These are phyloP conservation scores for Carassius carassius DNA, from an alignment of 2,113 vertebrate genomes.

Conservation along the genomic window DNA sequence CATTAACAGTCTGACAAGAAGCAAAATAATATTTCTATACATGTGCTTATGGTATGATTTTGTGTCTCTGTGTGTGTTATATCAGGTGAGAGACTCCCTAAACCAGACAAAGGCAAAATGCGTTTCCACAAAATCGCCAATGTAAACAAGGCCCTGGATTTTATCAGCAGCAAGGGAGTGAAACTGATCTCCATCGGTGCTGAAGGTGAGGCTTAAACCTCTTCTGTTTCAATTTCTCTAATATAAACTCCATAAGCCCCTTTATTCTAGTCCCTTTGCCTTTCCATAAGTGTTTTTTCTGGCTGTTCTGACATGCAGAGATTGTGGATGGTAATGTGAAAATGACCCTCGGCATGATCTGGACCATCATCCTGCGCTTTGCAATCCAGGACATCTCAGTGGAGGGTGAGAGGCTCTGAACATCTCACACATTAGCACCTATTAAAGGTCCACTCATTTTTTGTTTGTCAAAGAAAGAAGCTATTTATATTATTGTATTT, in stretches of 20 bases:
- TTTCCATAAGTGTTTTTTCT: neutral
- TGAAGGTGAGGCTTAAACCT: constrained; percentile 42
- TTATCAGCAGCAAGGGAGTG: constrained; percentile 55
- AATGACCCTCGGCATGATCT: constrained; percentile 95
- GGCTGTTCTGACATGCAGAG: constrained; percentile 68
- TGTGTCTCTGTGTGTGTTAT: neutral
- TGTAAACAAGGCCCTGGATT: constrained; percentile 57
- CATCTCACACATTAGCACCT: constrained; percentile 23
- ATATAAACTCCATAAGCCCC: neutral
- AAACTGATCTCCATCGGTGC: constrained; percentile 55
- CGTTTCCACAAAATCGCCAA: constrained; percentile 56
- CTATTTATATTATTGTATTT: neutral
- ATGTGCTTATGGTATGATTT: no score
- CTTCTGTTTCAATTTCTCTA: neutral
- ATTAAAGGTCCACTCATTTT: neutral
- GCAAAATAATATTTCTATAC: neutral
- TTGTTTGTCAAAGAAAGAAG: no score
- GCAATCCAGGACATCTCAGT: constrained; percentile 96
- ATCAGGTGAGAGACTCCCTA: constrained; percentile 53
- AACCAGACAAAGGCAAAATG: constrained; percentile 59
- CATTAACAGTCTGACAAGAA: neutral
- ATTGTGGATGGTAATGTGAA: constrained; percentile 89
- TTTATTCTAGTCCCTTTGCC: neutral
- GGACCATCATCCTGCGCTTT: constrained; percentile 92
- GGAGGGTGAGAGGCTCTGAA: constrained; percentile 72